phyloP scores from a whole-genome alignment of 1,140 invertebrate species.

The Zaprionus kolodkinae region DNA sequence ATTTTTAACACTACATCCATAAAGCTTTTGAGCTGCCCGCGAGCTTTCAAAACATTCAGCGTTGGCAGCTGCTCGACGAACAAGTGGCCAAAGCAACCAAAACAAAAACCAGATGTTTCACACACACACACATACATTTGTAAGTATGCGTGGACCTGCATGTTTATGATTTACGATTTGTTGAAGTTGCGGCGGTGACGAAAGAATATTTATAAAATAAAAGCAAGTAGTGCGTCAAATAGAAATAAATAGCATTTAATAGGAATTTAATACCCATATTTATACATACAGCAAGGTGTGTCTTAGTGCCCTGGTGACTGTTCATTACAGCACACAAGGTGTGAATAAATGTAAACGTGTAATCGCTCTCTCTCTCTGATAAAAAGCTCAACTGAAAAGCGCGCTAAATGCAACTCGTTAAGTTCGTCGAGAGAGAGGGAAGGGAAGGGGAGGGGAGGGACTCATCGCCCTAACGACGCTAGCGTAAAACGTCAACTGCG shows the following conservation, averaged over 20 bases:
- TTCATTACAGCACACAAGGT: neutral
- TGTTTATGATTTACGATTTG: neutral
- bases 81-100: constrained; percentile 73
- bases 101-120: constrained; percentile 76
- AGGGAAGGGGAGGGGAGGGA: neutral
- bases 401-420: constrained; percentile 27
- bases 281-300: constrained; percentile 1
- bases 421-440: too few relatives aligned
- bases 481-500: neutral
- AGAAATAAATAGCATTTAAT: constrained; percentile 51
- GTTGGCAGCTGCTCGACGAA: constrained; percentile 55
- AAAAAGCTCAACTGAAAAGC: constrained; percentile 22
- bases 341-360: neutral
- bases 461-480: too few relatives aligned
- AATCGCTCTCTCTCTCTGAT: neutral
- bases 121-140: neutral
- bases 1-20: constrained; percentile 20
- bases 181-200: constrained; percentile 15
- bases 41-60: constrained; percentile 27
- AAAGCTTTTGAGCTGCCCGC: constrained; percentile 15
- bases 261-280: constrained; percentile 16
- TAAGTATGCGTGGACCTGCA: constrained; percentile 1
- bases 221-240: constrained; percentile 22
- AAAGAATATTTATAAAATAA: constrained; percentile 13
- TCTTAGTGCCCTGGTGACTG: neutral